Percentiles rank a stretch among this genome's conserved stretches.
Evolutionary conservation across 2,113 vertebrate genomes (phyloP).

Genomic region (Elaphurus davidianus): DNA sequence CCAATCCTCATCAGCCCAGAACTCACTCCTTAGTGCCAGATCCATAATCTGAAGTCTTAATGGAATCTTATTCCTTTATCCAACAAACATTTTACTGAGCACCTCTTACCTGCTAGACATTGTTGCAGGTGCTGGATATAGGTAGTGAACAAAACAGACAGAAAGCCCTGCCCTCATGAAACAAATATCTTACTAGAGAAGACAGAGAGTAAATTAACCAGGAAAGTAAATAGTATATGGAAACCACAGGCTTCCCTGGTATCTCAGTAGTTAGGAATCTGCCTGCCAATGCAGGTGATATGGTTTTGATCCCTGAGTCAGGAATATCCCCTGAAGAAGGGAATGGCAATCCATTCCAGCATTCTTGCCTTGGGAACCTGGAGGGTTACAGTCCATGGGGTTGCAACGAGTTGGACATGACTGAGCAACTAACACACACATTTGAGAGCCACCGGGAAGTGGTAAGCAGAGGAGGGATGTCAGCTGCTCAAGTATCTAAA

Average conservation of each 20-base stretch:
- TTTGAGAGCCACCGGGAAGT: neutral
- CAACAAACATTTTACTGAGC: neutral
- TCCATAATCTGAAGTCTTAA: neutral
- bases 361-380: neutral
- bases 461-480: neutral
- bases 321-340: neutral
- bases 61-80: neutral
- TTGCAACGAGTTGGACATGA: neutral
- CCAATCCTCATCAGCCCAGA: neutral
- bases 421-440: neutral
- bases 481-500: neutral
- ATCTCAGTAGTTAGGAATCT: neutral
- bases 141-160: neutral
- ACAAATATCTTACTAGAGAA: neutral
- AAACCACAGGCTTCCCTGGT: neutral
- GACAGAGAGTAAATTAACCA: neutral
- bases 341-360: neutral
- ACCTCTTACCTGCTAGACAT: neutral
- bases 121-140: neutral
- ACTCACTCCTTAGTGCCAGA: neutral
- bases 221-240: neutral
- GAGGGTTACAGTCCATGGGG: neutral
- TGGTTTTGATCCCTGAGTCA: neutral
- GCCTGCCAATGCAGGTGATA: neutral
- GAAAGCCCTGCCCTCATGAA: neutral